These are phyloP conservation scores for Enoplosus armatus DNA, from an alignment of 2,797 vertebrate genomes.

Conservation along the genomic window DNA sequence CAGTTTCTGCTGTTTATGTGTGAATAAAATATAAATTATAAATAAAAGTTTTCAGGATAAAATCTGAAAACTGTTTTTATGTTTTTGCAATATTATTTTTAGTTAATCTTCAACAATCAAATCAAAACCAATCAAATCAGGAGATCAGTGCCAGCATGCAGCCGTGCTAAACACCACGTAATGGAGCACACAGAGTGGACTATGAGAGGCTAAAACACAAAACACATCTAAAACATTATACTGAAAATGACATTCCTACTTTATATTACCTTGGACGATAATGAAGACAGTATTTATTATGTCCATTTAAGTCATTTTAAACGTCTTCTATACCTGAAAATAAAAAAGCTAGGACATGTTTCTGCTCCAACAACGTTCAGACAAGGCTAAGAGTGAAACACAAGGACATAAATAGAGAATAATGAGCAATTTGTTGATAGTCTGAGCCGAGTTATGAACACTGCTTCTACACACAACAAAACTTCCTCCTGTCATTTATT, in stretches of 20 bases:
- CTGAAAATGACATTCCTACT: background rate
- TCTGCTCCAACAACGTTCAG: constrained; percentile 43
- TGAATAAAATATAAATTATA: too few relatives aligned
- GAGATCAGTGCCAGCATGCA: constrained; percentile 14
- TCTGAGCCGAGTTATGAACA: background rate
- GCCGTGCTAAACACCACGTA: constrained; percentile 39
- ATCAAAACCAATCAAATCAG: constrained; percentile 30
- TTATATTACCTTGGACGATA: constrained; percentile 70
- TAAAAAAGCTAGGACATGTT: constrained; percentile 72
- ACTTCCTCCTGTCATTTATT: background rate
- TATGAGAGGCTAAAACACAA: constrained; percentile 51
- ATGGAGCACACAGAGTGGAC: background rate
- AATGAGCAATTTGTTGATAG: background rate
- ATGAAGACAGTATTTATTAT: constrained; percentile 55
- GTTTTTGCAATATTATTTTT: background rate
- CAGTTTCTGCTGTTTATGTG: background rate
- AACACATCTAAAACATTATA: constrained; percentile 11
- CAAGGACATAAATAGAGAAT: constrained; percentile 16
- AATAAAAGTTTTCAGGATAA: background rate
- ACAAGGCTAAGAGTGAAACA: constrained; percentile 20
- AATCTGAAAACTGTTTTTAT: background rate
- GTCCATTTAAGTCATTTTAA: constrained; percentile 67
- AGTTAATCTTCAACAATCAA: background rate
- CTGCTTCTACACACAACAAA: background rate
- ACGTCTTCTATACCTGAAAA: constrained; percentile 77